These are phyloP conservation scores for Acrobasis repandana DNA, from an alignment of 2,888 invertebrate species.

Conservation along the genomic window DNA sequence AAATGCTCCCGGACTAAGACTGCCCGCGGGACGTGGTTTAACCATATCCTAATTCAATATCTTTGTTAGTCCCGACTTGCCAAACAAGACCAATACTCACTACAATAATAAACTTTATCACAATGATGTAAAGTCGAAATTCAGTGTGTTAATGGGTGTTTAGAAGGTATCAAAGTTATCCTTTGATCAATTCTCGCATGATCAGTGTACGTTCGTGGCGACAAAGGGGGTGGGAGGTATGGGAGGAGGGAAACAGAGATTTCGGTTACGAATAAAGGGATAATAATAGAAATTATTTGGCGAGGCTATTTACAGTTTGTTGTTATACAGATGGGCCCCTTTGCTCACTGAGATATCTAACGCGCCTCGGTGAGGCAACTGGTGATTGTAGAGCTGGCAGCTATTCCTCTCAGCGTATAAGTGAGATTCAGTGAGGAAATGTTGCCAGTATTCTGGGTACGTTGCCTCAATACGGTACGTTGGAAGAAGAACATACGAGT, in stretches of 20 bases:
- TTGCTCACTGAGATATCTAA: too few species aligned
- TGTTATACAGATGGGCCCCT: too few species aligned
- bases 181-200: constrained; percentile 21
- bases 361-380: too few species aligned
- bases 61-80: constrained; percentile 11
- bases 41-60: constrained; percentile 11
- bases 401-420: too few species aligned
- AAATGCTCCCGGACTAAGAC: not conserved
- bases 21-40: not conserved
- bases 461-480: too few species aligned
- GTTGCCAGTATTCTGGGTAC: too few species aligned
- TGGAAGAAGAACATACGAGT: too few species aligned
- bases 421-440: too few species aligned
- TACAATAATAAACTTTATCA: not conserved
- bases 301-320: too few species aligned
- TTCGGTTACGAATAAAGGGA: not conserved
- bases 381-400: too few species aligned
- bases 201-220: constrained; percentile 8
- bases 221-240: not conserved
- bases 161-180: constrained; percentile 14
- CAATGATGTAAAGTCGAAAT: not conserved
- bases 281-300: too few species aligned
- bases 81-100: not conserved
- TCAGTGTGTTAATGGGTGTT: constrained; percentile 1
- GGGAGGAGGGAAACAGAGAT: not conserved